Evolutionary conservation across 2,113 vertebrate genomes (phyloP).

Genomic region (Periophthalmus modestus): DNA sequence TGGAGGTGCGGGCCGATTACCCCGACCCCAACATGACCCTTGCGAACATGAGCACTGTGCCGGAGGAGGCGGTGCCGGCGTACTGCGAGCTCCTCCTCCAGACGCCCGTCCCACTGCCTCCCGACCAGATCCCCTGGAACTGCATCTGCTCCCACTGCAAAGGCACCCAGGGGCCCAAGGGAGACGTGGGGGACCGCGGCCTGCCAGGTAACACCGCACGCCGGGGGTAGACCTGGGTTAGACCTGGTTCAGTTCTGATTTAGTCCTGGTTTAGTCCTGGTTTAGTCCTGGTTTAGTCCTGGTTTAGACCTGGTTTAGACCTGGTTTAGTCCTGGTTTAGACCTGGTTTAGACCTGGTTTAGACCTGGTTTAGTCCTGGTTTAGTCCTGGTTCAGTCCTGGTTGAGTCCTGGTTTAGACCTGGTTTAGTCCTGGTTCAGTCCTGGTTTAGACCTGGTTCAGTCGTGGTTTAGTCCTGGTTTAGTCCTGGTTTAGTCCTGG

Average conservation of each 20-base stretch:
- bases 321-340: neutral
- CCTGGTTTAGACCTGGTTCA: neutral
- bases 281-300: neutral
- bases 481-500: neutral
- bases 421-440: neutral
- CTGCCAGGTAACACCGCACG: slow-evolving; percentile 55
- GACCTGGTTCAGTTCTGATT: neutral
- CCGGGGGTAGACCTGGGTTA: too few relatives aligned
- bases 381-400: neutral
- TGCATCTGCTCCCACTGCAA: slow-evolving; percentile 67
- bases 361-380: neutral
- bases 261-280: neutral
- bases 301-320: neutral
- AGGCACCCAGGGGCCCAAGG: slow-evolving; percentile 57
- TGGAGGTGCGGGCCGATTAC: neutral
- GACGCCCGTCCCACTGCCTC: slow-evolving; percentile 1
- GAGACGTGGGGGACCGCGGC: slow-evolving; percentile 62
- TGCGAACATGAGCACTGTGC: neutral
- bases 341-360: neutral
- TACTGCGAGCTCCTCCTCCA: slow-evolving; percentile 61
- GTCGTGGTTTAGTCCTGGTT: neutral
- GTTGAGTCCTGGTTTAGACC: neutral
- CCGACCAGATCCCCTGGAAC: slow-evolving; percentile 65
- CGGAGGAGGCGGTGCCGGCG: neutral
- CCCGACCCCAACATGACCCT: neutral